Evolutionary conservation across 2,797 vertebrate species (phyloP), one percentile per base, ranked within the genome.

Genomic region (Sebastes cheni): DNA sequence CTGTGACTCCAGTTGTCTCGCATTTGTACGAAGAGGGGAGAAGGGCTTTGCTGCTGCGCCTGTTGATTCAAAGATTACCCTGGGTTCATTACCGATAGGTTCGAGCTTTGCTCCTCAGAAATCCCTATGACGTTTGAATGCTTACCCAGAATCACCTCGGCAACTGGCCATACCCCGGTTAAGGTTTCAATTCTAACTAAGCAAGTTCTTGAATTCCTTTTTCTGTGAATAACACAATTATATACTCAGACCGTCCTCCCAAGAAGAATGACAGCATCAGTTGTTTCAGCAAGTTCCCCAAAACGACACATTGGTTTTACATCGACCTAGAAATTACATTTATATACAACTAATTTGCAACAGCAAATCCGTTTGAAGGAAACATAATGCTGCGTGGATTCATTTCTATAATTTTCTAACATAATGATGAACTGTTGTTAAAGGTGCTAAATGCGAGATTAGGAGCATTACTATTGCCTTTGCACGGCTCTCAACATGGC

Each of bases 51-150:
- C 68, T 79, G 61, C 65, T 42, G 73, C 6, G 62, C 67, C 67
- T 66, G 66, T 84, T 73, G 79, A 84, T 85, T 77, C 32, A 79
- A 79, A 84, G 65, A 89, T 77, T 80, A 82, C 42, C 60, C 36
- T 2, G 32, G 65, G 80, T 82, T 77, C 62, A 75, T 83, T 79
- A 79, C 54, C 77, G 68, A 87, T 74, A 74, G 22, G 34, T 50
- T 34, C 6, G 2, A 30, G 18, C 72, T 75, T 78, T 79, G 67
- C 62, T 77, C 14, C 56, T 27, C 34, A 79, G 59, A 86, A 84
- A 79, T 71, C 65, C 39, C 23, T 25, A 6, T 46, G 42, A 82
- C 23, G 7, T 77, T 23, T 54, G 12, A 39, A 86, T 8, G 54
- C 23, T 78, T 10, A 11, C 25, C 18, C 58, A 20, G 6, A 60